Evolutionary conservation across 2,113 vertebrate genomes (phyloP), one percentile per base, ranked within the genome.

Genomic region (Pseudopodoces humilis): DNA sequence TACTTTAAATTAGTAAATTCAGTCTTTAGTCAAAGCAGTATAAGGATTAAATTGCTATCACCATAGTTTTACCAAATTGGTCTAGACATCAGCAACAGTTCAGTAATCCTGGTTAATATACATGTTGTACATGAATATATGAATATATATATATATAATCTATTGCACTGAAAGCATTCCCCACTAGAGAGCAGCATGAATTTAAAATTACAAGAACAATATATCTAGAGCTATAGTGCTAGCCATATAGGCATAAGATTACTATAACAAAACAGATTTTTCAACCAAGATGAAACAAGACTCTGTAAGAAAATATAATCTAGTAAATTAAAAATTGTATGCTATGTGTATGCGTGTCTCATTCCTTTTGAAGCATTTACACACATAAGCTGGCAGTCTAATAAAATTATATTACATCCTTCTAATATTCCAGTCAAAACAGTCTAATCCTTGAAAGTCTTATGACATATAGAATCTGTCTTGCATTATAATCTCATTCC

Each of bases 171-270:
- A 98, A 86, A 84, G 68, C 30, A 90, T 93, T 97, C 97, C 75
- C 98, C 98, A 98, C 98, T 98, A 98, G 98, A 98, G 98, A 94
- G 98, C 98, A 98, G 96, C 90, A 90, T 96, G 71, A 97, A 98
- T 97, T 98, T 97, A 98, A 96, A 96, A 90, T 98, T 97, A 94
- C 85, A 94, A 88, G 19, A n/a, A 50, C 3, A 92, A 41, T 71
- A 28, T 43, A 58, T 68, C 50, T 53, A 89, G 53, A 75, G 47
- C 50, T 69, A 84, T 41, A 96, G 69, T 23, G 41, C 7, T 89
- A 71, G 31, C 47, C n/a, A 84, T 83, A 70, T 30, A 55, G 44
- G 74, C 28, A 53, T 44, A 53, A 44, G 44, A 80, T 81, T 62
- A 63, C 7, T 90, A 6, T 55, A 93, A 82, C 12, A 76, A 52